Percentiles rank a stretch among this genome's conserved stretches.
These are phyloP conservation scores for Tholera decimalis DNA, from an alignment of 2,888 invertebrate genomes.

Conservation along the genomic window DNA sequence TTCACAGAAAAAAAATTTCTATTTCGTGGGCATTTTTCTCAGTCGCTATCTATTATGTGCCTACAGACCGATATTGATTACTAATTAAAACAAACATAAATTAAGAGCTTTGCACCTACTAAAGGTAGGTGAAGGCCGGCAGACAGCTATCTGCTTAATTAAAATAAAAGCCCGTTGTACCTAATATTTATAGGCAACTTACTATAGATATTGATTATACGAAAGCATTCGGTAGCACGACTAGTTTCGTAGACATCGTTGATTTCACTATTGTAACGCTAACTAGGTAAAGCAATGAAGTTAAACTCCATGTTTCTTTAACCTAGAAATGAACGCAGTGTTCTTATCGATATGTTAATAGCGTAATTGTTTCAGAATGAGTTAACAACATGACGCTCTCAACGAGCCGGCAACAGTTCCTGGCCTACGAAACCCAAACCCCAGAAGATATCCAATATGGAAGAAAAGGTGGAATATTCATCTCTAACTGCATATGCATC, in stretches of 20 bases:
- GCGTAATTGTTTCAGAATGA: slow-evolving; percentile 76
- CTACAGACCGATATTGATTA: neutral
- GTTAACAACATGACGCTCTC: slow-evolving; percentile 84
- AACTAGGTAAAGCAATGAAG: slow-evolving; percentile 16
- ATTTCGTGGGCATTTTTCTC: slow-evolving; percentile 1
- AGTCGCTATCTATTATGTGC: neutral
- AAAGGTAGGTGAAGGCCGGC: slow-evolving; percentile 39
- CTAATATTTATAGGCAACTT: slow-evolving; percentile 1
- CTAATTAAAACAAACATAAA: slow-evolving; percentile 28
- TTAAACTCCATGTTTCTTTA: slow-evolving; percentile 32
- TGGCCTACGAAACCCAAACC: slow-evolving; percentile 89
- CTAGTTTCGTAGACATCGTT: slow-evolving; percentile 15
- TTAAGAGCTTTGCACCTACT: neutral
- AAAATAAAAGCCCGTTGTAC: slow-evolving; percentile 42
- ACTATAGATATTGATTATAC: slow-evolving; percentile 39
- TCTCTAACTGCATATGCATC: slow-evolving; percentile 92
- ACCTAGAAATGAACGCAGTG: slow-evolving; percentile 29
- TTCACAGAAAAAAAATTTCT: slow-evolving; percentile 7
- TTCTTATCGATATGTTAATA: slow-evolving; percentile 22
- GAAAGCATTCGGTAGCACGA: slow-evolving; percentile 18
- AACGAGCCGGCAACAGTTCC: slow-evolving; percentile 92
- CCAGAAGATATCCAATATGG: slow-evolving; percentile 91
- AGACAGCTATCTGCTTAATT: slow-evolving; percentile 27
- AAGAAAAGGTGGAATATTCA: slow-evolving; percentile 92
- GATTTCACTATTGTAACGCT: slow-evolving; percentile 34